Evolutionary conservation across 2,113 vertebrate species (phyloP), one percentile per base, ranked within the genome.

Genomic region (Megatriorchis doriae): DNA sequence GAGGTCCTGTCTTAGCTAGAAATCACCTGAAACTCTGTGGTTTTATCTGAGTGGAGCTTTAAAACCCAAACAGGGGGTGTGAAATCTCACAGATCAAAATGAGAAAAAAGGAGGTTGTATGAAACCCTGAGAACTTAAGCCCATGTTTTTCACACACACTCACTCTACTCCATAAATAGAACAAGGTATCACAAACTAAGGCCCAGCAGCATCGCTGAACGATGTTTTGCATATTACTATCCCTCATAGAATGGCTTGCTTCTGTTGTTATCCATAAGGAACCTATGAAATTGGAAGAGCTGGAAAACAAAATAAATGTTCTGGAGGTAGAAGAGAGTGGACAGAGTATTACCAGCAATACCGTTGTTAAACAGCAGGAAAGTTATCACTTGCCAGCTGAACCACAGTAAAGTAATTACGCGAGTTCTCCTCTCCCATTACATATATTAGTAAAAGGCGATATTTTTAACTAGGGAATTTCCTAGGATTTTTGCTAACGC

Each of bases 41-140:
- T 88, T 97, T 96, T 19, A 29, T 89, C 89, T 59, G 91, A 74
- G 23, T 79, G 67, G 78, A 58, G 87, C 89, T 74, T 36, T 85
- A 20, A 94, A 95, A 95, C 67, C 93, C 91, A 29, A 34, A 40
- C 50, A 68, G 89, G 47, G n/a, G 85, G 91, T 82, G 95, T 88
- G 95, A 96, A 91, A 96, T 88, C 96, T 94, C 93, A 95, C 93
- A 94, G 78, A 87, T 93, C 91, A 83, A 66, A 95, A 93, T 5
- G 86, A 94, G 89, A 87, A 68, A 56, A 31, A 62, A 81, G 63
- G 53, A 89, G 66, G 56, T 47, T 59, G 75, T n/a, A 21, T 55
- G 87, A 66, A 91, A 83, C 81, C 91, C 93, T 96, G 96, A 80
- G 97, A 88, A 93, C 78, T 50, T 45, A 11, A 83, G 67, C 70